Conservation (phyloP, 2,113 vertebrate species). For the Monarcha castaneiventris region DNA sequence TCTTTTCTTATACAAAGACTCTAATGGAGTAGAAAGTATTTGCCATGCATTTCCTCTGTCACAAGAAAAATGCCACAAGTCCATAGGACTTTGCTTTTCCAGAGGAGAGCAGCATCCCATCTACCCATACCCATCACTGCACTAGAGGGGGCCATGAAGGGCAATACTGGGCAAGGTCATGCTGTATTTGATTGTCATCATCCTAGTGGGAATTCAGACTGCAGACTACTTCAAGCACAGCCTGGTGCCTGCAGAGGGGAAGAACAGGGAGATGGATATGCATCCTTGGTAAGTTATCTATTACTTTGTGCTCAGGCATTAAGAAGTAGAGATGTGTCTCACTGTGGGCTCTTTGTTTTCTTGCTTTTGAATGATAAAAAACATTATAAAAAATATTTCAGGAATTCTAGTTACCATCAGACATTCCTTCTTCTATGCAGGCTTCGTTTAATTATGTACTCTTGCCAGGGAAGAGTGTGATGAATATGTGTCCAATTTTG, state of each 20-base stretch:
- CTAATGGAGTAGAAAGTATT: neutral
- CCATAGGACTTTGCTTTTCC: fast-evolving
- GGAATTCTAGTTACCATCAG: neutral
- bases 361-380: neutral
- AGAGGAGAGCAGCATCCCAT: neutral
- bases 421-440: neutral
- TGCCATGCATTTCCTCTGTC: neutral
- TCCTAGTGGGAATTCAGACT: neutral
- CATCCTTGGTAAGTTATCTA: too few relatives aligned
- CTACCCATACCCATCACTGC: neutral
- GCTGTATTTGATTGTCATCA: neutral
- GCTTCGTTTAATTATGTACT: neutral
- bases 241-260: neutral
- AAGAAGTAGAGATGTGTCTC: neutral
- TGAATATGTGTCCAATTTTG: neutral
- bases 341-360: neutral
- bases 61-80: neutral
- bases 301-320: neutral
- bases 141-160: fast-evolving
- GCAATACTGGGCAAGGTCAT: neutral
- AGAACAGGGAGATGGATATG: neutral
- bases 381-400: neutral
- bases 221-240: neutral
- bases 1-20: neutral
- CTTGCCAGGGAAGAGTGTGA: neutral